Conservation (phyloP, 2,888 invertebrate species). For the Aspidapion aeneum region DNA sequence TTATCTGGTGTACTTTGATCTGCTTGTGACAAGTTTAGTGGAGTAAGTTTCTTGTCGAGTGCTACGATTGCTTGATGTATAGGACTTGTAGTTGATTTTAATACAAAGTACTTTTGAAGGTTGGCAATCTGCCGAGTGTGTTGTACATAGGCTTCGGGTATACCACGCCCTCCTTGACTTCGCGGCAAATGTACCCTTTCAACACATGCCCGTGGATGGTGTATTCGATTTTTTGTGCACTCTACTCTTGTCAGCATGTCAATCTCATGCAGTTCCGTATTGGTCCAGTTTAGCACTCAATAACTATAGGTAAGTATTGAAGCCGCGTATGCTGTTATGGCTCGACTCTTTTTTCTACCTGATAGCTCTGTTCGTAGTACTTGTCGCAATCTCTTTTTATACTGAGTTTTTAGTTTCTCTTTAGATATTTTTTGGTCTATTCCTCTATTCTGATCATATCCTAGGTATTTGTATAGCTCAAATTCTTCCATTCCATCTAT, state of each 20-base stretch:
- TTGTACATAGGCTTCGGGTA: background rate
- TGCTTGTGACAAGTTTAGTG: background rate
- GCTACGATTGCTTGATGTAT: background rate
- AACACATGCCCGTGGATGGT: background rate
- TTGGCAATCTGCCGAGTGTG: background rate
- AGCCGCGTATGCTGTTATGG: background rate
- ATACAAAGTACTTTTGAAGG: background rate
- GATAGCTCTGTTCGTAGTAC: background rate
- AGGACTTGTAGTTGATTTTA: background rate
- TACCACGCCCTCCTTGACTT: background rate
- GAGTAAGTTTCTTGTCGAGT: background rate
- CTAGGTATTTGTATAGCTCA: background rate
- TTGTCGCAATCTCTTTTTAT: background rate
- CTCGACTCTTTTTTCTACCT: background rate
- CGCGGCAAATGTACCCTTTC: background rate
- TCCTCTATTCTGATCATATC: background rate
- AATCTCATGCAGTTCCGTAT: background rate
- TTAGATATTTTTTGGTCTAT: background rate
- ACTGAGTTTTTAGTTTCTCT: background rate
- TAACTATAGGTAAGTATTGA: conserved; percentile 1
- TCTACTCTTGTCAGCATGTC: background rate
- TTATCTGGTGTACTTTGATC: background rate
- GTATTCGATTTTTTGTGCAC: background rate
- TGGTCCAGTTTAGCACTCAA: background rate
- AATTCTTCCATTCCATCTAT: background rate